Evolutionary conservation across 2,888 invertebrate genomes (phyloP).

Genomic region (Cheilosia pagana): DNA sequence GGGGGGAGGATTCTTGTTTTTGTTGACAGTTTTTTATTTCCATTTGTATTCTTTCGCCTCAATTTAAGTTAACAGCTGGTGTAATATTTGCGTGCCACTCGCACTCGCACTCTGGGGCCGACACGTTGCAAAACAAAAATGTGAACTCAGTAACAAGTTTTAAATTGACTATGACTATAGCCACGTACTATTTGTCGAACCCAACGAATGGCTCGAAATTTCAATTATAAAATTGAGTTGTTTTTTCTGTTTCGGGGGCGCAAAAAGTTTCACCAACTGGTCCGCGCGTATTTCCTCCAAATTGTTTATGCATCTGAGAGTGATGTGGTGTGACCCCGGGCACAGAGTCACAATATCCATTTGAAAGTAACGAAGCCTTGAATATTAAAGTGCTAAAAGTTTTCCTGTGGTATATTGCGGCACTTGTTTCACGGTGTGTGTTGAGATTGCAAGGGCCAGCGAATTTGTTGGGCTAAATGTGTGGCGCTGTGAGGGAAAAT

Average conservation of each 20-base stretch:
- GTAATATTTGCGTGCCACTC: neutral
- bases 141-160: conserved; percentile 40
- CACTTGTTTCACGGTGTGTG: neutral
- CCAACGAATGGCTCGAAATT: conserved; percentile 11
- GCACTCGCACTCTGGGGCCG: neutral
- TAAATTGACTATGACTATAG: conserved; percentile 38
- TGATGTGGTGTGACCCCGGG: neutral
- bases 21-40: neutral
- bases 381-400: conserved; percentile 33
- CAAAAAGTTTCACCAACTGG: conserved; percentile 17
- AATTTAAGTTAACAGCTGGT: conserved; percentile 9
- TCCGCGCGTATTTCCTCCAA: conserved; percentile 1
- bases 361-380: conserved; percentile 27
- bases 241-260: conserved; percentile 10
- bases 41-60: no score
- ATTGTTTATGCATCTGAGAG: conserved; percentile 23
- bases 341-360: conserved; percentile 1
- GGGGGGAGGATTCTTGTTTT: neutral
- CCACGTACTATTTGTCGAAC: neutral
- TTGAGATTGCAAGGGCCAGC: neutral
- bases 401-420: neutral
- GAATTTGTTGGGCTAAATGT: neutral
- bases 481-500: no score
- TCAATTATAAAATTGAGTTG: conserved; percentile 30
- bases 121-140: conserved; percentile 9